Evolutionary conservation across 2,888 invertebrate genomes (phyloP).

Genomic region (Scrobipalpa atriplicella): DNA sequence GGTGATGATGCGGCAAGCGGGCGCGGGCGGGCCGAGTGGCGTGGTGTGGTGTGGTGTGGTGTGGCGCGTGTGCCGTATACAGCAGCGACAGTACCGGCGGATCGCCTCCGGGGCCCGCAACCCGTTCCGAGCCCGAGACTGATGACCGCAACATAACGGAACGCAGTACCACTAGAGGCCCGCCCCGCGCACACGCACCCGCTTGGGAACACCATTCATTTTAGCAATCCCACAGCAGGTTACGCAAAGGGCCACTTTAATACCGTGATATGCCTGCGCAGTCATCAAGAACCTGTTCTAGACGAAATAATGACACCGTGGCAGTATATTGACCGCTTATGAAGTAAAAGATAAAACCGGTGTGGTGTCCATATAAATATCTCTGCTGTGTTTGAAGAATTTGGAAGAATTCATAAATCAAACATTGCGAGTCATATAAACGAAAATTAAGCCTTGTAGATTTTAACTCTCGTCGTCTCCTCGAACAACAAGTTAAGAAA

Average conservation of each 20-base stretch:
- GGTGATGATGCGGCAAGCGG: slow-evolving; percentile 1
- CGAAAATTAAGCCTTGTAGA: slow-evolving; percentile 15
- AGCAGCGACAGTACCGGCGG: slow-evolving; percentile 70
- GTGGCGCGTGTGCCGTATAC: slow-evolving; percentile 59
- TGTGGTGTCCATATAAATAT: slow-evolving; percentile 24
- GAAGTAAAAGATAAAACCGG: slow-evolving; percentile 29
- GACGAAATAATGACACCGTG: slow-evolving; percentile 51
- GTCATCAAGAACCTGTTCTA: slow-evolving; percentile 51
- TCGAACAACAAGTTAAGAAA: slow-evolving; percentile 5
- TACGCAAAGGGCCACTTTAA: slow-evolving; percentile 55
- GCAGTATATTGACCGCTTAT: slow-evolving; percentile 28
- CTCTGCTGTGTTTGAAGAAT: slow-evolving; percentile 17
- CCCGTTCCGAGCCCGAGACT: slow-evolving; percentile 63
- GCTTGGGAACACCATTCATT: slow-evolving; percentile 47
- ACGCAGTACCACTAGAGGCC: slow-evolving; percentile 59
- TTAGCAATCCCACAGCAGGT: slow-evolving; percentile 48
- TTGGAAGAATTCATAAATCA: slow-evolving; percentile 25
- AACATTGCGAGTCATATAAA: slow-evolving; percentile 12
- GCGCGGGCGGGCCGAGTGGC: slow-evolving; percentile 19
- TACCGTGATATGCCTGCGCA: slow-evolving; percentile 40
- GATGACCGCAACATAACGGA: slow-evolving; percentile 79
- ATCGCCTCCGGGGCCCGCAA: slow-evolving; percentile 64
- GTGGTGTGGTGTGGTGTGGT: slow-evolving; percentile 3
- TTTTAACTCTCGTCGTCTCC: background rate
- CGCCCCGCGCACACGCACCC: slow-evolving; percentile 44